Evolutionary conservation across 2,113 vertebrate species (phyloP).

Genomic region (Alligator mississippiensis): DNA sequence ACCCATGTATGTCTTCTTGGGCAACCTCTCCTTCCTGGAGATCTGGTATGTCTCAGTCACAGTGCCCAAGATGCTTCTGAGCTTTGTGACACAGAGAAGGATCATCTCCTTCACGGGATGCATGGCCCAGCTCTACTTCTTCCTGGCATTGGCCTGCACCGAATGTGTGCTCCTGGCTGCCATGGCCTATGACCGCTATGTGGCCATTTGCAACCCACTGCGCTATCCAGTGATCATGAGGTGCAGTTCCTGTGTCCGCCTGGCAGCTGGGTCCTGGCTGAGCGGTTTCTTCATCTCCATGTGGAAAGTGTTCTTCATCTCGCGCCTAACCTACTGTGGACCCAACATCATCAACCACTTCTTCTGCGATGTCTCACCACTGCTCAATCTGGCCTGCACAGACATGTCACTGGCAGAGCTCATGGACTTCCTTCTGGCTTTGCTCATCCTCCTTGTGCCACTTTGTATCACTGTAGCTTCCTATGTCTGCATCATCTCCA

Average conservation of each 20-base stretch:
- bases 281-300: conserved; percentile 50
- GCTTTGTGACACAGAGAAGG: background rate
- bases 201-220: conserved; percentile 63
- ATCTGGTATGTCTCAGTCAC: conserved; percentile 66
- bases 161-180: conserved; percentile 46
- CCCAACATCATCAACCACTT: conserved; percentile 68
- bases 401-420: conserved; percentile 42
- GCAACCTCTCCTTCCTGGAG: conserved; percentile 71
- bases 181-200: conserved; percentile 65
- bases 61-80: conserved; percentile 56
- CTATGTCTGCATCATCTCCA: conserved; percentile 57
- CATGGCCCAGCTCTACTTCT: conserved; percentile 59
- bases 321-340: conserved; percentile 56
- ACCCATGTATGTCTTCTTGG: conserved; percentile 65
- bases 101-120: conserved; percentile 45
- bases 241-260: background rate
- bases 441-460: conserved; percentile 62
- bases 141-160: conserved; percentile 49
- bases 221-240: conserved; percentile 47
- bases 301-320: conserved; percentile 64
- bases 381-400: conserved; percentile 69
- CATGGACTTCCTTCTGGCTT: conserved; percentile 62
- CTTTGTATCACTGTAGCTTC: conserved; percentile 55
- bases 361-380: conserved; percentile 69
- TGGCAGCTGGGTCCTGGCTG: conserved; percentile 39